A percentile compares a stretch with the other conserved stretches of the same genome.
These are phyloP conservation scores for Ridgeia piscesae DNA, from an alignment of 1,140 invertebrate genomes.

Conservation along the genomic window DNA sequence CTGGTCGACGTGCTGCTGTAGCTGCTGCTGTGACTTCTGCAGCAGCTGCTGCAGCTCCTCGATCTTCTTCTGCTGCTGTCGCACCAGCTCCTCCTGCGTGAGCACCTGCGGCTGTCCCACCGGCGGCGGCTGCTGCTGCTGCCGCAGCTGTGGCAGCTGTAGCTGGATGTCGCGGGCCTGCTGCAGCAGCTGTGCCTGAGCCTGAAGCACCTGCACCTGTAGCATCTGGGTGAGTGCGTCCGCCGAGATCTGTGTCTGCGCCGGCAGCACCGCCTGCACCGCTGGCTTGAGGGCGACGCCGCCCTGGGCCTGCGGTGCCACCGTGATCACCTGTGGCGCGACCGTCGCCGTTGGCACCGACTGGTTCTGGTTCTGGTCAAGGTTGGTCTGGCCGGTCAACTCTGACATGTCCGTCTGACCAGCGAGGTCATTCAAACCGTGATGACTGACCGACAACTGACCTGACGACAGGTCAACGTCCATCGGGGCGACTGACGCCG, in stretches of 20 bases:
- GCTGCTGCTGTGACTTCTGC: slow-evolving; percentile 49
- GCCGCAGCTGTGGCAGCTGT: slow-evolving; percentile 10
- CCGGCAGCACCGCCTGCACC: slow-evolving; percentile 21
- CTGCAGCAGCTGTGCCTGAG: slow-evolving; percentile 12
- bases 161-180: slow-evolving; percentile 7
- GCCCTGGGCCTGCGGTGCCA: neutral
- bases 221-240: slow-evolving; percentile 2
- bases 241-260: slow-evolving; percentile 24
- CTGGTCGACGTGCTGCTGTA: slow-evolving; percentile 48
- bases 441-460: neutral
- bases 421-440: neutral
- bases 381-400: neutral
- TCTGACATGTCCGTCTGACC: neutral
- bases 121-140: slow-evolving; percentile 13
- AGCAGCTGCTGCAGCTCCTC: slow-evolving; percentile 83
- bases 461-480: slow-evolving; percentile 43
- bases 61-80: slow-evolving; percentile 83
- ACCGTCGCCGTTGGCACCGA: neutral
- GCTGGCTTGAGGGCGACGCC: neutral
- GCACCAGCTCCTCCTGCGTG: slow-evolving; percentile 63
- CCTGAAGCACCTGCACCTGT: neutral
- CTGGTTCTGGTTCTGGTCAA: neutral
- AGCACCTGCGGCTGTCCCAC: slow-evolving; percentile 10
- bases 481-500: slow-evolving; percentile 54
- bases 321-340: slow-evolving; percentile 6